phyloP scores from a whole-genome alignment of 1,140 invertebrate genomes.

The Pogonomyrmex californicus region DNA sequence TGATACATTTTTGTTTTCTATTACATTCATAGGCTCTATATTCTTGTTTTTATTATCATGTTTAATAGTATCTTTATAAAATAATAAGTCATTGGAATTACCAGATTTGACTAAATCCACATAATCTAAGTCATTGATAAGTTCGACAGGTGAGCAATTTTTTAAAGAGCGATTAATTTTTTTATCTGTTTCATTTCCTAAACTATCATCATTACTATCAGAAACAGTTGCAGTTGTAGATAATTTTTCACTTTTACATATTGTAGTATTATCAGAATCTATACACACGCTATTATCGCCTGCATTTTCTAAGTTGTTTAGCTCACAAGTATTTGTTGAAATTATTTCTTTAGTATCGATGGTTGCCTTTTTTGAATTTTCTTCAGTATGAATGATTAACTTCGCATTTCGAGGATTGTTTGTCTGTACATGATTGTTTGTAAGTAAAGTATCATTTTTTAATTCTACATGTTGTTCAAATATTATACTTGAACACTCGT shows the following conservation, averaged over 20 bases:
- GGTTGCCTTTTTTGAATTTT: background rate
- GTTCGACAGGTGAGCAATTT: background rate
- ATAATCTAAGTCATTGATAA: slow-evolving; percentile 4
- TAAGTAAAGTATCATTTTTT: slow-evolving; percentile 13
- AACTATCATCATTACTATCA: slow-evolving; percentile 9
- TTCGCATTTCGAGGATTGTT: background rate
- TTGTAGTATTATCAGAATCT: slow-evolving; percentile 12
- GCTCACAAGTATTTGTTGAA: background rate
- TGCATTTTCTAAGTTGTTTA: slow-evolving; percentile 11
- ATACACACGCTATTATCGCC: background rate
- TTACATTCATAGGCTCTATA: background rate
- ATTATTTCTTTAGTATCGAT: background rate
- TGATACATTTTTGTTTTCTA: background rate
- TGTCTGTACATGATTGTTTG: slow-evolving; percentile 7
- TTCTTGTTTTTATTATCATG: slow-evolving; percentile 13
- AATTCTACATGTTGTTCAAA: slow-evolving; percentile 6
- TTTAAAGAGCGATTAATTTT: background rate
- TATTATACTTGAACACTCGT: background rate
- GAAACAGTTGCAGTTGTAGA: background rate
- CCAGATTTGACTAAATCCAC: slow-evolving; percentile 8
- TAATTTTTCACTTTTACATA: slow-evolving; percentile 10
- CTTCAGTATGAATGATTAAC: background rate
- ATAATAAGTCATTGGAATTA: slow-evolving; percentile 26
- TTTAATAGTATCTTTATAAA: background rate
- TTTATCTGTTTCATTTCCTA: slow-evolving; percentile 4